Base-by-base conservation (phyloP, 2,888 invertebrate genomes). In the Cecidostiba fungosa region DNA sequence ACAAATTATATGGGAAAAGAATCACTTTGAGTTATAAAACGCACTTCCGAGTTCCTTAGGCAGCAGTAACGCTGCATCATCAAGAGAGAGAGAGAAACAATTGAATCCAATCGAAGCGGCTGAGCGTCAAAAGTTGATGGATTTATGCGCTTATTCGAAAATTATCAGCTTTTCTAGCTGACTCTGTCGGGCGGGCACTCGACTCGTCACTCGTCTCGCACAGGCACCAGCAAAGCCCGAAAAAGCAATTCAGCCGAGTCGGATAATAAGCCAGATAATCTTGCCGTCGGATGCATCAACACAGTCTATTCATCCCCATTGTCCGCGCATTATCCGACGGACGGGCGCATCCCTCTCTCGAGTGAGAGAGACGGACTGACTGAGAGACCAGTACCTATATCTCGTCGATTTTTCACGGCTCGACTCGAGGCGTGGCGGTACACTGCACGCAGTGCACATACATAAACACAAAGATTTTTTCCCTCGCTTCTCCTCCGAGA, bases 341-440 rank as follows among this genome's bases (percentile, higher is more conserved):
- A 1, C 36, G 29, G n/a, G 14, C 16, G 50, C 72, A 80, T 29
- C 59, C 19, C 66, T 29, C 36, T 72, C 54, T 19, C 50, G 50
- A 50, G 3, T 14, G 50, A 19, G n/a, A n/a, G n/a, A n/a, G n/a
- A n/a, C n/a, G n/a, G n/a, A 50, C 1, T 16, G 50, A 47, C 2
- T 26, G 29, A 66, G 66, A 19, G 10, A 39, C 47, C 66, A 26
- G 43, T 1, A 8, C 0, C 69, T 10, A 50, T 19, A 16, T 79
- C 54, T 23, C 54, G 59, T 59, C 66, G 36, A 83, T 72, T 77
- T 70, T 84, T 62, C 73, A 78, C 59, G 59, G 39, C n/a, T 3
- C 4, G n/a, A 32, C 14, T 47, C 47, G n/a, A 54, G 69, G 69
- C 76, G 76, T 26, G 32, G 2, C 1, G 29, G 62, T 43, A 32